Evolutionary conservation across 2,113 vertebrate species (phyloP), one percentile per base, ranked within the genome.

Genomic region (Tychaedon coryphoeus): DNA sequence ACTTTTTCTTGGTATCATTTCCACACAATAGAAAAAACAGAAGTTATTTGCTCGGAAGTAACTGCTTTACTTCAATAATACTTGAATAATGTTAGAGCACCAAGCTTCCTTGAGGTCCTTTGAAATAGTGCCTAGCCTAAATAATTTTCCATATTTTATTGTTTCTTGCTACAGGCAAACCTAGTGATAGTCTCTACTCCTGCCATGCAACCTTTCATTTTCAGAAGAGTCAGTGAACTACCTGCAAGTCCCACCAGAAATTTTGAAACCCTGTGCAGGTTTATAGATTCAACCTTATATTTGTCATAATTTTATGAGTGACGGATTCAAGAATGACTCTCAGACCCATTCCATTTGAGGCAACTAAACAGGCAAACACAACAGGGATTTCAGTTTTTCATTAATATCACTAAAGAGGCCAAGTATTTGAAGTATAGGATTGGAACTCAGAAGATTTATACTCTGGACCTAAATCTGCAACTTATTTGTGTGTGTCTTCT

Each of bases 141-240:
- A 25, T 80, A 80, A 47, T 72, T 79, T 82, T 51, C 28, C 15
- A 9, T 56, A 64, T 60, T 82, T 48, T 74, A 13, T 67, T 67
- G 8, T 40, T 80, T 80, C 40, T 72, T 92, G 12, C 61, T 72
- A 36, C 8, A 31, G 48, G 6, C 26, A 82, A 79, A 17, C 5
- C 15, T 42, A 53, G 8, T 53, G 42, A 70, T 53, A 12, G 7
- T 70, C 24, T 89, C 58, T 72, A 73, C 23, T 3, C 11, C 15
- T 82, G 48, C 16, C 33, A 60, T 0, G 0, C 33, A 75, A 40
- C 14, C 7, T 83, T 79, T 43, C 22, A 25, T 36, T 22, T 60
- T 90, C 58, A 57, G 33, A 90, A 29, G 31, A 62, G 12, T 40
- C 42, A 36, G 19, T 45, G 50, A 76, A 36, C 42, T 84, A 51